Conservation (phyloP, 2,113 vertebrate species). For the Myocastor coypus region DNA sequence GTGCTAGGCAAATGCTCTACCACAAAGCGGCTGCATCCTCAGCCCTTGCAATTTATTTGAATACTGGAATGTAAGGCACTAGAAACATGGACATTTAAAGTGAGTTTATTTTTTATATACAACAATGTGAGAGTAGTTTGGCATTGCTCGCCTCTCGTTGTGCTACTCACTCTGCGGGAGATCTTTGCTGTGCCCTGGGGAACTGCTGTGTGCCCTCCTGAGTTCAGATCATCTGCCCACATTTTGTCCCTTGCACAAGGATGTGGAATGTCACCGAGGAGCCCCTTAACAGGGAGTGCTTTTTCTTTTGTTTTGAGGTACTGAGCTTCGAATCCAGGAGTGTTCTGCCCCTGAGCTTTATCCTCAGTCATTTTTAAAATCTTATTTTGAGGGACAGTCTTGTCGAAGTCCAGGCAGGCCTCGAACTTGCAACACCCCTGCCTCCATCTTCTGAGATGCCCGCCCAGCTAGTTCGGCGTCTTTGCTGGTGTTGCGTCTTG, state of each 20-base stretch:
- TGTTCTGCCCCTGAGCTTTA: background rate
- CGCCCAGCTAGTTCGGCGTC: background rate
- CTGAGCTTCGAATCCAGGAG: background rate
- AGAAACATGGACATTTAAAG: conserved; percentile 16
- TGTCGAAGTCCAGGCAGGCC: background rate
- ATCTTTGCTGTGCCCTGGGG: background rate
- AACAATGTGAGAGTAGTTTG: background rate
- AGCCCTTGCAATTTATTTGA: background rate
- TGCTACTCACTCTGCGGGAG: background rate
- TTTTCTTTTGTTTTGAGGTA: background rate
- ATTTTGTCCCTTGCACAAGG: background rate
- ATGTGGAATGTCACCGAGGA: background rate
- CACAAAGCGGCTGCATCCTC: too few species aligned
- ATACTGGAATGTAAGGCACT: background rate
- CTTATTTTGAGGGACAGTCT: background rate
- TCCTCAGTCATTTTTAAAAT: background rate
- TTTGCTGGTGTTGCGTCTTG: background rate
- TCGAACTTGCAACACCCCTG: background rate
- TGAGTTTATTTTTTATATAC: conserved; percentile 15
- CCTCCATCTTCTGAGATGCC: background rate
- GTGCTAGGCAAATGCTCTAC: too few species aligned
- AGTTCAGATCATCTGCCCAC: background rate
- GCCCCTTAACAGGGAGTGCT: background rate
- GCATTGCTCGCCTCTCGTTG: background rate
- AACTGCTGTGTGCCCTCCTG: background rate